Conservation (phyloP, 2,888 invertebrate genomes). For the Leptinotarsa peninsularis region DNA sequence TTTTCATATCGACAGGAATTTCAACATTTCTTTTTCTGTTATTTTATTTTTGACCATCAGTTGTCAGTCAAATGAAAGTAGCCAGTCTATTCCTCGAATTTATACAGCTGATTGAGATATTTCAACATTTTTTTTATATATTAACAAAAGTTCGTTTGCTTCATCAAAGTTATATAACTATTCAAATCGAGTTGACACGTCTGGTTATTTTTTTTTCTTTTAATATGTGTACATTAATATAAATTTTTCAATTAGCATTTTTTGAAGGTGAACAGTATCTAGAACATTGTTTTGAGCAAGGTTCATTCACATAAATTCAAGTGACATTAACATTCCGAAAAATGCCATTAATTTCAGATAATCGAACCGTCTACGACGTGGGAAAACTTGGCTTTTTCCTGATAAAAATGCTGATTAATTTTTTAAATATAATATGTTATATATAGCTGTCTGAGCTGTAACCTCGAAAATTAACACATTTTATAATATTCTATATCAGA, state of each 20-base stretch:
- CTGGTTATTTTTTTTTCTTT: not conserved
- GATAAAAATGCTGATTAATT: not conserved
- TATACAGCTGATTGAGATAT: not conserved
- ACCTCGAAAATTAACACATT: not conserved
- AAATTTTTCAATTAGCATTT: slow-evolving; percentile 43
- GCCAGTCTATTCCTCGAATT: not conserved
- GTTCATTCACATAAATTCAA: slow-evolving; percentile 46
- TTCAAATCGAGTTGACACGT: slow-evolving; percentile 4
- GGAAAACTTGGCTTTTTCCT: not conserved
- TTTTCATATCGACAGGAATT: no score
- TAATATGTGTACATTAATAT: slow-evolving; percentile 30
- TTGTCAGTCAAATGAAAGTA: not conserved
- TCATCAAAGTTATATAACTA: slow-evolving; percentile 9
- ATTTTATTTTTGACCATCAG: no score
- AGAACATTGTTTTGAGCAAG: slow-evolving; percentile 34
- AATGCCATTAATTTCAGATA: slow-evolving; percentile 4
- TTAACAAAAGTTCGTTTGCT: not conserved
- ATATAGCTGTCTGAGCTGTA: not conserved
- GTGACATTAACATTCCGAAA: slow-evolving; percentile 40
- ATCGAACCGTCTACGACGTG: slow-evolving; percentile 1
- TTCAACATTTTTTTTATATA: not conserved
- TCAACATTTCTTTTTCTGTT: no score
- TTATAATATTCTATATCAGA: not conserved
- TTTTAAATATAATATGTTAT: not conserved
- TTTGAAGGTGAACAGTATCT: slow-evolving; percentile 47